These are phyloP conservation scores for Drosophila emarginata DNA, from an alignment of 2,888 invertebrate species.

Conservation along the genomic window DNA sequence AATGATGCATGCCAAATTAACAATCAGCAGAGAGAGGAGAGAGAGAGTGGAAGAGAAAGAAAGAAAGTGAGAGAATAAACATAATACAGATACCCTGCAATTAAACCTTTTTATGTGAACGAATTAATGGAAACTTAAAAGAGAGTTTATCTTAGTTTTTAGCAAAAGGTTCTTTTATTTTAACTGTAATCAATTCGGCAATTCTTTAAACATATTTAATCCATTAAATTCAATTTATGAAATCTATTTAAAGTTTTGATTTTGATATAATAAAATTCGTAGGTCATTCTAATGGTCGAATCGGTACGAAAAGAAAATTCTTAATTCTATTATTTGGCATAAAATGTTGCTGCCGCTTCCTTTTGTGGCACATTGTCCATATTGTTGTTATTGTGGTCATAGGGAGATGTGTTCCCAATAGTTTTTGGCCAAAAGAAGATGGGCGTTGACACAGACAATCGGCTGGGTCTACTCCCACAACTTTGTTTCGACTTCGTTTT, in stretches of 20 bases:
- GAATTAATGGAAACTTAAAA: too few relatives aligned
- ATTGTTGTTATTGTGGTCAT: conserved; percentile 23
- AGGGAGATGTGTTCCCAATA: conserved; percentile 36
- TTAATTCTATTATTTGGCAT: conserved; percentile 51
- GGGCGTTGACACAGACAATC: conserved; percentile 41
- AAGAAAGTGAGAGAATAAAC: too few relatives aligned
- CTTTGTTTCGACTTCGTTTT: background rate
- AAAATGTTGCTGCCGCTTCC: conserved; percentile 65
- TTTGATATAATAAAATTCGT: background rate
- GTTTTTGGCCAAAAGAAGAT: conserved; percentile 30
- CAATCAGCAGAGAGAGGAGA: conserved; percentile 8
- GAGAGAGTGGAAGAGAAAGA: background rate
- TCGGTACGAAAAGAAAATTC: background rate
- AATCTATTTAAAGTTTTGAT: too few relatives aligned
- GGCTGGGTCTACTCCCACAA: conserved; percentile 7
- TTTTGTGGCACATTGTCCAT: conserved; percentile 5
- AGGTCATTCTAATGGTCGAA: conserved; percentile 25
- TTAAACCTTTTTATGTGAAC: too few relatives aligned
- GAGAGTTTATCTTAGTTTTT: too few relatives aligned
- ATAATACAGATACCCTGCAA: too few relatives aligned
- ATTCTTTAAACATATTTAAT: too few relatives aligned
- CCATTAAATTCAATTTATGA: too few relatives aligned
- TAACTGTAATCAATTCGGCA: too few relatives aligned
- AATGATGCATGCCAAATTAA: conserved; percentile 80
- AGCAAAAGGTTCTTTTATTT: too few relatives aligned